Percentiles rank a stretch among this genome's conserved stretches.
These are phyloP conservation scores for Hippoglossus hippoglossus DNA, from an alignment of 2,797 vertebrate species.

Conservation along the genomic window DNA sequence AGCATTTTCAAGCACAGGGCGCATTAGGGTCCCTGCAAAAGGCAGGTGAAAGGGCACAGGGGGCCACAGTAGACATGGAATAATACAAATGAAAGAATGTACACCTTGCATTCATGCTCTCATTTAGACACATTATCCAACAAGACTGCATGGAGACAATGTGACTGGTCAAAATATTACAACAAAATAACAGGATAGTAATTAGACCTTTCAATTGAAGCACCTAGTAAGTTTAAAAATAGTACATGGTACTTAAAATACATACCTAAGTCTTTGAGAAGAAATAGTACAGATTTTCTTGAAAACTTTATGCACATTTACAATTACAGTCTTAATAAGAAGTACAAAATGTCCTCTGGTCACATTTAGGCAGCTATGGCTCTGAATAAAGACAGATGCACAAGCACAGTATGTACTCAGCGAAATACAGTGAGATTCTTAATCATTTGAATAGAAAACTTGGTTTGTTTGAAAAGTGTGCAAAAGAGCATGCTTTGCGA, in stretches of 20 bases:
- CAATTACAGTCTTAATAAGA: neutral
- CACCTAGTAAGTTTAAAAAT: slow-evolving; percentile 19
- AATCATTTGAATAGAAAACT: neutral
- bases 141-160: neutral
- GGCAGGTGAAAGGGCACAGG: neutral
- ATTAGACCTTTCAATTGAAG: slow-evolving; percentile 10
- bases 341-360: slow-evolving; percentile 5
- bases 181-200: neutral
- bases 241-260: slow-evolving; percentile 26
- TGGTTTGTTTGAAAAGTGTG: neutral
- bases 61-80: neutral
- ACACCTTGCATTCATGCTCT: too few relatives aligned
- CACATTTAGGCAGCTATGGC: neutral
- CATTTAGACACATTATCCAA: neutral
- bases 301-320: slow-evolving; percentile 14
- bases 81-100: too few relatives aligned
- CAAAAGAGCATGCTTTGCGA: slow-evolving; percentile 2
- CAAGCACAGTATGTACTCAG: neutral
- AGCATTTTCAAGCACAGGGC: neutral
- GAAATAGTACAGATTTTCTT: neutral
- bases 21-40: neutral
- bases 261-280: neutral
- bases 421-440: neutral
- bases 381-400: slow-evolving; percentile 10
- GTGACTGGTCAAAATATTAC: neutral